Base-by-base conservation (phyloP, 2,113 vertebrate genomes). In the Aramus guarauna region DNA sequence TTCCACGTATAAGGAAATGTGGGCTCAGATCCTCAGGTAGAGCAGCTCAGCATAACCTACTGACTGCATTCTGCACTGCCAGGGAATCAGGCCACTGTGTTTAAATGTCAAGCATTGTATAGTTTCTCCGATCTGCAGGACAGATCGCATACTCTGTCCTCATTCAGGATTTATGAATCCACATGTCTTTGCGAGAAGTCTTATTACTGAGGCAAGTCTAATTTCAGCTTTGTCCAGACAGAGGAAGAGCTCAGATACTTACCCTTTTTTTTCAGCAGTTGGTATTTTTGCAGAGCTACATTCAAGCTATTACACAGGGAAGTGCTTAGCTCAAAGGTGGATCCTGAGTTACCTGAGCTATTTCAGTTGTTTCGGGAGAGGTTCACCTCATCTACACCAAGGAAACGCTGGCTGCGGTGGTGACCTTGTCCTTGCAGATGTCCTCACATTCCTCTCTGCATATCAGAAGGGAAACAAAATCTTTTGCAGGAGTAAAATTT, bases 81-180 rank as follows among this genome's bases (percentile, higher is more conserved):
- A 9, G 34, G 47, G 39, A 84, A 68, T 41, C 11, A 4, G 60
- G 39, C 48, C 39, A 37, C 43, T 69, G 43, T 45, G 32, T 66
- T 75, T 64, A 11, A 64, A 53, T 1, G 0, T 29, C 53, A 75
- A n/a, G 87, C 4, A 3, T 6, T 39, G 7, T 26, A 20, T 3
- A 16, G 34, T 22, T 96, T 69, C 77, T 64, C 43, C 87, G 30
- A 86, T 72, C 48, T 66, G 24, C 22, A 7, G 30, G 47, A 66
- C n/a, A 60, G 15, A 64, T 60, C 37, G 29, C 29, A 14, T 56
- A 18, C 8, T 32, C 53, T 14, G 9, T 69, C 52, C 62, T 87
- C n/a, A 66, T 78, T 69, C 50, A 75, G 47, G 20, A 60, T 94
- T 92, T 86, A 75, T 56, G 76, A 81, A 71, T 63, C n/a, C 59